A percentile compares a stretch with the other conserved stretches of the same genome.
Evolutionary conservation across 2,113 vertebrate species (phyloP).

Genomic region (Laticauda laticaudata): DNA sequence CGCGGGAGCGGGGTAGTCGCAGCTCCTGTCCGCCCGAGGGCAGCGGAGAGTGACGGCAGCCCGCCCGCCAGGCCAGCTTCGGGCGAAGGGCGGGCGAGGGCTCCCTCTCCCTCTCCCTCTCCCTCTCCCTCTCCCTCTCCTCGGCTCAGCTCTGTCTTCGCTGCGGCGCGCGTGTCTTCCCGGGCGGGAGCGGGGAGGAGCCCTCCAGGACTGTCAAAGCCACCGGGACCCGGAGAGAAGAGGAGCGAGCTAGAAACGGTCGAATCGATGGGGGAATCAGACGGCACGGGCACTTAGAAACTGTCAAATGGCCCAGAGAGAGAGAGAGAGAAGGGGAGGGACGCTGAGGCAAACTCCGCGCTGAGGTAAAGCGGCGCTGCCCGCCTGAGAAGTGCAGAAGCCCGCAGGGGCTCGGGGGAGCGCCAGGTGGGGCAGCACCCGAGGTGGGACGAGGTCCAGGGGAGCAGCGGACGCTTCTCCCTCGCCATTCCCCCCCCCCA

Average conservation of each 20-base stretch:
- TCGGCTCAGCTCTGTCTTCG: not conserved
- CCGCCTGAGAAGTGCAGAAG: not conserved
- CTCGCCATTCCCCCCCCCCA: not conserved
- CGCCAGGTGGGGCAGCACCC: not conserved
- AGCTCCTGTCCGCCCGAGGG: not conserved
- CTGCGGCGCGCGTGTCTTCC: slow-evolving; percentile 2
- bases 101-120: too few species aligned
- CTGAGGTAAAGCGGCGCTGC: not conserved
- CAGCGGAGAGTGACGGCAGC: not conserved
- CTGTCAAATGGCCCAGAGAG: slow-evolving; percentile 2
- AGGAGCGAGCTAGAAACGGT: not conserved
- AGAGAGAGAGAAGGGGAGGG: not conserved
- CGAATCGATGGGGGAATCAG: not conserved
- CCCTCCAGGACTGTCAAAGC: not conserved
- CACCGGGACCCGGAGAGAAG: not conserved
- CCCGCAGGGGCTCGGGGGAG: not conserved
- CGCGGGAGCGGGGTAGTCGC: not conserved
- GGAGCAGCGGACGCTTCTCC: not conserved
- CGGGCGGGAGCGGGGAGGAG: not conserved
- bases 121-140: not conserved
- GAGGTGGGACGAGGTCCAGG: not conserved
- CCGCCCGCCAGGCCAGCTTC: not conserved
- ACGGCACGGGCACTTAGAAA: slow-evolving; percentile 11
- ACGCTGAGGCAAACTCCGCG: too few species aligned
- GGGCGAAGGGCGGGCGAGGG: not conserved